Conservation (phyloP, 2,888 invertebrate genomes). For the Nycteola revayana region DNA sequence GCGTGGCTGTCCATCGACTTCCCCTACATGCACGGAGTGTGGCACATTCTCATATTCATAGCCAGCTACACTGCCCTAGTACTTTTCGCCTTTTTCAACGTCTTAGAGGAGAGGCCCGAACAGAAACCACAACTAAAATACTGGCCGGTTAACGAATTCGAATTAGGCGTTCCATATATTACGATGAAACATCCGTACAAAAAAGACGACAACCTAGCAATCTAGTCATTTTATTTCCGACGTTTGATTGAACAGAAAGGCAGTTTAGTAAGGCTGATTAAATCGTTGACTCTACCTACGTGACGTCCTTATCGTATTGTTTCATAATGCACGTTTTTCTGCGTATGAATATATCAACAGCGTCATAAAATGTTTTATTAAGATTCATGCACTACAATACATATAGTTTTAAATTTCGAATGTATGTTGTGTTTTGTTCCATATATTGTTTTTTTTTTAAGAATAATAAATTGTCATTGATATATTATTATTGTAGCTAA, state of each 20-base stretch:
- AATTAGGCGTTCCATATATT: conserved; percentile 89
- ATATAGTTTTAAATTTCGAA: too few relatives aligned
- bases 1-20: conserved; percentile 89
- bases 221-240: conserved; percentile 44
- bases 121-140: conserved; percentile 86
- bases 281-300: conserved; percentile 6
- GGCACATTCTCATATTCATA: conserved; percentile 92
- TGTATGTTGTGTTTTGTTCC: too few relatives aligned
- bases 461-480: too few relatives aligned
- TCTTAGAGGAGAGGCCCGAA: conserved; percentile 86
- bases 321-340: conserved; percentile 1
- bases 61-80: conserved; percentile 89
- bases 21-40: conserved; percentile 91
- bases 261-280: conserved; percentile 23
- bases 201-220: conserved; percentile 67
- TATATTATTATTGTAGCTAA: too few relatives aligned
- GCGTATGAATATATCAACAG: too few relatives aligned
- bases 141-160: conserved; percentile 90
- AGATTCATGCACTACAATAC: too few relatives aligned
- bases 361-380: too few relatives aligned
- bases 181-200: conserved; percentile 83
- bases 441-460: too few relatives aligned
- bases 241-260: conserved; percentile 5
- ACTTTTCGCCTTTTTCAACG: conserved; percentile 90
- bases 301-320: conserved; percentile 3